Percentiles rank a stretch among this genome's conserved stretches.
Conservation (phyloP, 2,113 vertebrate genomes). For the Mugil cephalus region DNA sequence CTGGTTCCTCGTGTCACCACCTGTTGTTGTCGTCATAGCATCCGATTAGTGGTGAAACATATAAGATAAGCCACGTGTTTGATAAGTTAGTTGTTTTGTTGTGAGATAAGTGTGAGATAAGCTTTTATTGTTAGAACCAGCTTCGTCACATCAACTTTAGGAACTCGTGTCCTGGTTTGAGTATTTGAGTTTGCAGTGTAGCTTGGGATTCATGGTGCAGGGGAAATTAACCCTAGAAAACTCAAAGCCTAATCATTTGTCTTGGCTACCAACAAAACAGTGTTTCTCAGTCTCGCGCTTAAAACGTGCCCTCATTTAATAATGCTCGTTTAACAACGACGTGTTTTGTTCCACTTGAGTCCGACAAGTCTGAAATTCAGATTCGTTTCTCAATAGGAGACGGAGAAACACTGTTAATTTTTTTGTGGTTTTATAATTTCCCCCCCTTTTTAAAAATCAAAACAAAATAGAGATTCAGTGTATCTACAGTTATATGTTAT, state of each 20-base stretch:
- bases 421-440: neutral
- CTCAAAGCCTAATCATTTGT: constrained; percentile 22
- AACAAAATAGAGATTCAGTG: neutral
- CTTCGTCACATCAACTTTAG: neutral
- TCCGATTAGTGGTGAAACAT: too few species aligned
- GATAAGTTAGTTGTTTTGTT: too few species aligned
- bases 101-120: too few species aligned
- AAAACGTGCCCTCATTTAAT: neutral
- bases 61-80: too few species aligned
- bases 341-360: too few species aligned
- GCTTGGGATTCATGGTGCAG: constrained; percentile 59
- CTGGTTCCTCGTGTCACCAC: too few species aligned
- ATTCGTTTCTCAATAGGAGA: neutral
- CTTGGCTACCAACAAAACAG: constrained; percentile 17
- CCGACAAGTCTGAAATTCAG: neutral
- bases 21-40: too few species aligned
- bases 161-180: neutral
- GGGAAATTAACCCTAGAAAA: constrained; percentile 29
- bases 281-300: constrained; percentile 64
- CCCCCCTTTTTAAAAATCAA: neutral
- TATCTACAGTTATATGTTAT: neutral
- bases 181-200: constrained; percentile 62
- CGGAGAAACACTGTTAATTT: constrained; percentile 51
- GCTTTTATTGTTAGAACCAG: too few species aligned
- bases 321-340: neutral